Percentiles rank a stretch among this genome's conserved stretches.
phyloP scores from a whole-genome alignment of 2,113 vertebrate species.

The Phrynosoma blainvillii region DNA sequence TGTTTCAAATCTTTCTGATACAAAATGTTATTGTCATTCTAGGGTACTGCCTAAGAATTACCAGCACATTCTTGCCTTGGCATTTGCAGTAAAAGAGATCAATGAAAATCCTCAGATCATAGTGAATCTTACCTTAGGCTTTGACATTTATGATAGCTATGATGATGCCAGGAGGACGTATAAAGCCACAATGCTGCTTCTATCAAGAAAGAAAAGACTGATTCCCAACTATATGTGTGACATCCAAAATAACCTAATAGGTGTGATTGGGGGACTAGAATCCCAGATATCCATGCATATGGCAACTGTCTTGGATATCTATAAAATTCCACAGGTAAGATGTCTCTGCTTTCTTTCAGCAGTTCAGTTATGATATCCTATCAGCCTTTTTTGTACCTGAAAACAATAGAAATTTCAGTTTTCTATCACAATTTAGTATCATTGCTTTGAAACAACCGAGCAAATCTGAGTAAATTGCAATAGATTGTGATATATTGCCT shows the following conservation, averaged over 20 bases:
- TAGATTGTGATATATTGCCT: too few relatives aligned
- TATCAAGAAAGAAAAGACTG: neutral
- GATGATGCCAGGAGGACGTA: neutral
- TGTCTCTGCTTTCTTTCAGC: too few relatives aligned
- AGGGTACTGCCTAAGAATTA: neutral
- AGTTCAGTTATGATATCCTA: too few relatives aligned
- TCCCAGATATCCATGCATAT: neutral
- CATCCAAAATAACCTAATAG: neutral
- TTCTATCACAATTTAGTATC: too few relatives aligned
- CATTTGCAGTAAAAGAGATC: constrained; percentile 1
- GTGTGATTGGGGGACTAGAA: neutral
- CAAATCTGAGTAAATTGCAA: too few relatives aligned
- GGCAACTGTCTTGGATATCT: neutral
- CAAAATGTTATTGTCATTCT: neutral
- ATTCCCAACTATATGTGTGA: neutral
- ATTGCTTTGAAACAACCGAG: too few relatives aligned
- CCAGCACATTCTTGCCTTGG: constrained; percentile 10
- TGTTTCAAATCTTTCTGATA: too few relatives aligned
- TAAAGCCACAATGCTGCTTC: neutral
- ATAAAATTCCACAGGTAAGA: constrained; percentile 20
- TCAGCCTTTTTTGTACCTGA: too few relatives aligned
- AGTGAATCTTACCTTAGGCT: constrained; percentile 1
- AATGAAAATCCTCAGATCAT: neutral
- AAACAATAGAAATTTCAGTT: too few relatives aligned
- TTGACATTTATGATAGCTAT: neutral